Evolutionary conservation across 2,113 vertebrate genomes (phyloP).

Genomic region (Etheostoma spectabile): DNA sequence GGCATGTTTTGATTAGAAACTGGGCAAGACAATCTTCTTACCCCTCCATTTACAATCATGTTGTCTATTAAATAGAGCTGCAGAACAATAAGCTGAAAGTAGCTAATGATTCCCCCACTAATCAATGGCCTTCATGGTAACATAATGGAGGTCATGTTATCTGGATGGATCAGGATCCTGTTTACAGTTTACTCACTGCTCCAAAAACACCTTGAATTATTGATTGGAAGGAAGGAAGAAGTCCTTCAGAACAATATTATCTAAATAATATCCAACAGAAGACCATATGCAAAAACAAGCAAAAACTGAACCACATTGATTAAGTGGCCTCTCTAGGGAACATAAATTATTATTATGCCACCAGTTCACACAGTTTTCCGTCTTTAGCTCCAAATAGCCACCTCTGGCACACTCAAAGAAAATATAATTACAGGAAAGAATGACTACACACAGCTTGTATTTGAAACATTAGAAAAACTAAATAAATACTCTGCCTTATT

Average conservation of each 20-base stretch:
- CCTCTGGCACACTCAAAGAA: background rate
- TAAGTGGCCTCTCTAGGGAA: constrained; percentile 8
- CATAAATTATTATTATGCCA: background rate
- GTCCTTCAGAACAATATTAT: constrained; percentile 46
- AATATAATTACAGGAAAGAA: background rate
- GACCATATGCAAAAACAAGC: background rate
- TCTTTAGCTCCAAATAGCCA: constrained; percentile 4
- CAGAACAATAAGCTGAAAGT: constrained; percentile 49
- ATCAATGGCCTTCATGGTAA: constrained; percentile 71
- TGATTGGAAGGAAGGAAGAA: constrained; percentile 52
- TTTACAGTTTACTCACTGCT: constrained; percentile 67
- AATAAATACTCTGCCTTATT: constrained; percentile 2
- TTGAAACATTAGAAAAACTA: background rate
- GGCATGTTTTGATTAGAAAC: constrained; percentile 39
- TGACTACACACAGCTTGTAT: background rate
- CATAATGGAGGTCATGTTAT: constrained; percentile 73
- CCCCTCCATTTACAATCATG: constrained; percentile 22
- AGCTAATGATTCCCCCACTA: constrained; percentile 54
- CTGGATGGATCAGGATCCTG: constrained; percentile 62
- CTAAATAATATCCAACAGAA: constrained; percentile 16
- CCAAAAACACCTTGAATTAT: constrained; percentile 73
- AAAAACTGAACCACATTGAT: constrained; percentile 4
- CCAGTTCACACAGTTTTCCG: background rate
- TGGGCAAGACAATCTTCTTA: constrained; percentile 35
- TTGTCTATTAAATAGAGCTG: constrained; percentile 41